Evolutionary conservation across 2,113 vertebrate genomes (phyloP).

Genomic region (Odontophorus gujanensis): DNA sequence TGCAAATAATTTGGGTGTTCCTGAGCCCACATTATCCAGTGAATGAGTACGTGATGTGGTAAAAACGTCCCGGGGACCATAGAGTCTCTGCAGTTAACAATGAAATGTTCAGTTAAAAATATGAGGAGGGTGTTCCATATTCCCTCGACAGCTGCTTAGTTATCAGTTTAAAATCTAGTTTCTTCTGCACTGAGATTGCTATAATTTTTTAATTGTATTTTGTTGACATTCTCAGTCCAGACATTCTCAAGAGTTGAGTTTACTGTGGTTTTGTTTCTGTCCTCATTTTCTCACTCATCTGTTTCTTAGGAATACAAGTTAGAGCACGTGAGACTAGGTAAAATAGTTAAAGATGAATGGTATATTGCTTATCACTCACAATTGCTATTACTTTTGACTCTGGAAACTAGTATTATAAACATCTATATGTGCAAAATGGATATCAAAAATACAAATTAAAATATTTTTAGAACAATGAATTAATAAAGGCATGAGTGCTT

Average conservation of each 20-base stretch:
- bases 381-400: not conserved
- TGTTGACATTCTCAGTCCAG: not conserved
- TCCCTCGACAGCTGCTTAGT: not conserved
- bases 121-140: not conserved
- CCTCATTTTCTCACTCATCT: not conserved
- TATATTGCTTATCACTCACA: not conserved
- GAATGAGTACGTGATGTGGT: rapidly evolving
- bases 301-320: not conserved
- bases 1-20: not conserved
- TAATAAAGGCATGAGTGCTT: not conserved
- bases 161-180: not conserved
- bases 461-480: not conserved
- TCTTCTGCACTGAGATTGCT: not conserved
- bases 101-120: not conserved
- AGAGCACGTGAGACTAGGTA: not conserved
- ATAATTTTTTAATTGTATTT: not conserved
- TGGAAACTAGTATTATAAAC: not conserved
- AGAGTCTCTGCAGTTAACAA: not conserved
- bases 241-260: not conserved
- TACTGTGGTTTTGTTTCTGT: not conserved
- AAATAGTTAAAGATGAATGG: not conserved
- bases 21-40: not conserved
- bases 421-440: not conserved
- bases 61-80: not conserved
- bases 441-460: not conserved